phyloP scores from a whole-genome alignment of 2,888 invertebrate species.

The Idaea biselata region DNA sequence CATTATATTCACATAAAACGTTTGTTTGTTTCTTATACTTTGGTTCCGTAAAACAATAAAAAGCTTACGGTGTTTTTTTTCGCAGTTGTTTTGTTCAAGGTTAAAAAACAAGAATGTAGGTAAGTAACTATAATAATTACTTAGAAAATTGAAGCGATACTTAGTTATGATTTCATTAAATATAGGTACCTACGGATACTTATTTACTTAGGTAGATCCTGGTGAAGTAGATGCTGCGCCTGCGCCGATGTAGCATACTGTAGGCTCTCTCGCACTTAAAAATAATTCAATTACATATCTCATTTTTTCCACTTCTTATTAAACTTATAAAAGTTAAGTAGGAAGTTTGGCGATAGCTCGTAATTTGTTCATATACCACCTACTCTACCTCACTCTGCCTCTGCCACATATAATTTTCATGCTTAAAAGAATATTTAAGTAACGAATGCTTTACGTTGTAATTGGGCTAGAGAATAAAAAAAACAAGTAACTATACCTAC shows the following conservation, averaged over 20 bases:
- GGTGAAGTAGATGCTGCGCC: neutral
- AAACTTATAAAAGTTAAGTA: too few relatives aligned
- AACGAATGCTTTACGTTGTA: too few relatives aligned
- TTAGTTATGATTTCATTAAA: neutral
- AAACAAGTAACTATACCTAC: too few relatives aligned
- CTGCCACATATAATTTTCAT: too few relatives aligned
- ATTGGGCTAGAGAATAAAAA: too few relatives aligned
- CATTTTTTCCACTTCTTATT: too few relatives aligned
- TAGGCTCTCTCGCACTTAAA: too few relatives aligned
- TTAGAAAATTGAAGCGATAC: neutral
- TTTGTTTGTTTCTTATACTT: constrained; percentile 20
- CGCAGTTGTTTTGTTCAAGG: constrained; percentile 10
- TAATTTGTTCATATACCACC: too few relatives aligned
- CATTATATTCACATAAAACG: constrained; percentile 14
- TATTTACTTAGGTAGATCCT: neutral
- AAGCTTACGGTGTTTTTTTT: constrained; percentile 12
- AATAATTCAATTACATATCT: too few relatives aligned
- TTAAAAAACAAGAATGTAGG: neutral
- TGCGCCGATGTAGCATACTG: neutral
- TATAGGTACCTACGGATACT: neutral
- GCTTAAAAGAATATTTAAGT: too few relatives aligned
- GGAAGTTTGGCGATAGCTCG: too few relatives aligned
- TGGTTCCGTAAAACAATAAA: constrained; percentile 23
- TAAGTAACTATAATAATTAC: neutral
- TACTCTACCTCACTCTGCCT: too few relatives aligned